Evolutionary conservation across 2,797 vertebrate genomes (phyloP), one percentile per base, ranked within the genome.

Genomic region (Delichon dasypus): DNA sequence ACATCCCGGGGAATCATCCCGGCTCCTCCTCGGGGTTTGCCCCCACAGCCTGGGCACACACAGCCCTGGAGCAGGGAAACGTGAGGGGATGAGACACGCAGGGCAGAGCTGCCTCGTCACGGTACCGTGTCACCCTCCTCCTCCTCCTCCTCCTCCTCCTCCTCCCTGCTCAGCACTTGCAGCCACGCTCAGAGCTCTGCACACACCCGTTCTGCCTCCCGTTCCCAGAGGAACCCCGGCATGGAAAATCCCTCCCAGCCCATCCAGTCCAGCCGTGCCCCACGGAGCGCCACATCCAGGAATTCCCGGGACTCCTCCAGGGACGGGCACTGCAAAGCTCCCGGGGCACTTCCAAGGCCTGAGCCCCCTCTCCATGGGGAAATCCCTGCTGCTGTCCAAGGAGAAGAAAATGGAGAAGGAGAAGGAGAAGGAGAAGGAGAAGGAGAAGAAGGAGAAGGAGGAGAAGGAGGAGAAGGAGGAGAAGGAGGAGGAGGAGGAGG

Each of bases 201-300:
- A 9, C 15, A 16, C 23, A 4, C 27, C 9, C 4, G 0, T 21
- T 54, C 4, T 5, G 1, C 36, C 36, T 36, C 36, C 51, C 48
- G 6, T 17, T 48, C 51, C 67, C 48, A 5, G 4, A 19, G 4
- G 26, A 44, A 66, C 25, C 16, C 38, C 58, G 14, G 73, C 13
- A 61, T 42, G 53, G 71, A 6, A 66, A 44, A 58, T 2, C 9
- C 36, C 44, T 25, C 3, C 51, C 1, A 2, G 30, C 0, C 5
- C 81, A 11, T 2, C 1, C 1, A 62, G 17, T 5, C 40, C 1
- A 11, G 2, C 13, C 34, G 51, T 42, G 44, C 7, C 36, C 3
- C 44, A 4, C 78, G 22, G 1, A 72, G 68, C 29, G 58, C 29
- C 80, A 80, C n/a, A 0, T 17, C 18, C 67, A 45, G 40, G 3